Conservation (phyloP, 2,113 vertebrate genomes). For the Channa argus region DNA sequence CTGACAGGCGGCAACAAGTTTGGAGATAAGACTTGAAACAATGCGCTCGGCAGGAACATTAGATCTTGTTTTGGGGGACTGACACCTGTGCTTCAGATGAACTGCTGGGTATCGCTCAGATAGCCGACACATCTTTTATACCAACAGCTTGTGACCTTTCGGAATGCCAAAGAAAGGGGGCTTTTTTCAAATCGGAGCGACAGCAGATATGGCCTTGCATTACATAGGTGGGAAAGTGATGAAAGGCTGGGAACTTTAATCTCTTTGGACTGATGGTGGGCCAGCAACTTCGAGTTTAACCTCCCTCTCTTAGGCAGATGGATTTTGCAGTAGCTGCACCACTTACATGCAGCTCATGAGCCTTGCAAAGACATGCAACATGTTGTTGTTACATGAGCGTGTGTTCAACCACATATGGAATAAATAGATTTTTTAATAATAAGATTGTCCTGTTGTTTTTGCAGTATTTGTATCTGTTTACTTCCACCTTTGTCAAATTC, state of each 20-base stretch:
- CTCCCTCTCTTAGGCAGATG: too few relatives aligned
- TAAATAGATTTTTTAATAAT: conserved; percentile 42
- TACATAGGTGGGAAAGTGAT: conserved; percentile 6
- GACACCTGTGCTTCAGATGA: conserved; percentile 55
- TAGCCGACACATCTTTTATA: conserved; percentile 36
- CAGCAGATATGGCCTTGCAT: neutral
- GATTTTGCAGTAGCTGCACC: neutral
- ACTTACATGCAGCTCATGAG: neutral
- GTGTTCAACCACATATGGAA: conserved; percentile 13
- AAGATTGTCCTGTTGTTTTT: conserved; percentile 13
- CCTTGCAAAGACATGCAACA: neutral
- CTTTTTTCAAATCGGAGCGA: conserved; percentile 53
- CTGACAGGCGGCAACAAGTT: conserved; percentile 60
- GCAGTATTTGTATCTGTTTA: neutral
- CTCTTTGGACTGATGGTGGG: neutral
- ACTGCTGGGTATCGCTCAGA: conserved; percentile 30
- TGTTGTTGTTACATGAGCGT: conserved; percentile 1
- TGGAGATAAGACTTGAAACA: conserved; percentile 61
- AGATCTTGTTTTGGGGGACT: conserved; percentile 28
- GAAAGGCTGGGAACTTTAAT: neutral
- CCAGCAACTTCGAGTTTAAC: too few relatives aligned
- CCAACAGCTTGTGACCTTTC: conserved; percentile 70
- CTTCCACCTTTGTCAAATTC: conserved; percentile 13
- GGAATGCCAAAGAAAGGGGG: conserved; percentile 42
- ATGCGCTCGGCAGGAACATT: conserved; percentile 29